Base-by-base conservation (phyloP, 2,113 vertebrate genomes). In the Plectropomus leopardus region DNA sequence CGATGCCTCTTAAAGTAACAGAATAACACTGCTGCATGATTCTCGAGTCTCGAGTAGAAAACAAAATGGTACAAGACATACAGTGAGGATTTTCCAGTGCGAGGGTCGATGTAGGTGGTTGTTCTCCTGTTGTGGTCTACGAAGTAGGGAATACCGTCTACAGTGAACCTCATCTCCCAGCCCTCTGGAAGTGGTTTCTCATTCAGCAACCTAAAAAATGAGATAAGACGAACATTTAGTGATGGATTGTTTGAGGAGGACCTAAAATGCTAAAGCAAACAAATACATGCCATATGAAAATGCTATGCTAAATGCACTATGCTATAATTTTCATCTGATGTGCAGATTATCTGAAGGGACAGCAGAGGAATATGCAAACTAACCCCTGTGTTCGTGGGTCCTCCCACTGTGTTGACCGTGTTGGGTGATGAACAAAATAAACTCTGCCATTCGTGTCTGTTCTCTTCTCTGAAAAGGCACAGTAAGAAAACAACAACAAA, bases 161-260 rank as follows among this genome's bases (percentile, higher is more conserved):
- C 98, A 19, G 98, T 99, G 86, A 99, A 99, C 90, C 98, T 94
- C 98, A 99, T 99, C 94, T 99, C 98, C 98, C 98, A 99, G 72
- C 98, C 98, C 89, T 99, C 98, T 53, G 98, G 98, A 86, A 99
- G 95, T 1, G 98, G 97, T 71, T 99, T 99, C 85, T 99, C 98
- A 91, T 99, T 99, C 89, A 99, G 90, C 19, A 98, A 95, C 76
- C 98, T 99, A 54, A 7, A 50, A 3, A 0, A 63, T 16, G 4
- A 69, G 0, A 83, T 4, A 0, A 60, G 1, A 68, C 10, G 4
- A 77, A 36, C 30, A 26, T 45, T 82, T 17, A 19, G 16, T 51
- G 9, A 78, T 19, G 16, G 17, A 40, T 16, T 42, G 14, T 61
- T 30, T 69, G 11, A 67, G 3, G 8, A 44, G 55, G 44, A 54